These are phyloP conservation scores for Campylomormyrus tamandua DNA, from an alignment of 2,113 vertebrate genomes.

Conservation along the genomic window DNA sequence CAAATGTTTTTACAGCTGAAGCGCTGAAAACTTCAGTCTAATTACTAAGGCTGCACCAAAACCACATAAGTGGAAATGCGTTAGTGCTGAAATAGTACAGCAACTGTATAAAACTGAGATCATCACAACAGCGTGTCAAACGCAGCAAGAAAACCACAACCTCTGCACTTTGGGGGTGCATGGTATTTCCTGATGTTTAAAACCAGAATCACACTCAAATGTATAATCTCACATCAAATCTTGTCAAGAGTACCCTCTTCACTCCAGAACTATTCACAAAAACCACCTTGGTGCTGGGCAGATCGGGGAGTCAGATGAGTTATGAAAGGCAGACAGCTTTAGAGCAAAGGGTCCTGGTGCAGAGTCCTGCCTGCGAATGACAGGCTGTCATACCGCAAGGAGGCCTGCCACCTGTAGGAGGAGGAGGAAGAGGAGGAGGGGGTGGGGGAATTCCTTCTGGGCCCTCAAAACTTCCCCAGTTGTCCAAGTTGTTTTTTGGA, in stretches of 20 bases:
- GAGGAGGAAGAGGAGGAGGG: neutral
- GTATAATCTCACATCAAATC: neutral
- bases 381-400: neutral
- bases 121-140: neutral
- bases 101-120: neutral
- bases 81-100: neutral
- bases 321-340: neutral
- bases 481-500: neutral
- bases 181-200: neutral
- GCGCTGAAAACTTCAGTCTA: neutral
- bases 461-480: neutral
- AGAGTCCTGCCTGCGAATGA: neutral
- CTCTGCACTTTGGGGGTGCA: neutral
- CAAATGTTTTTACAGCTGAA: neutral
- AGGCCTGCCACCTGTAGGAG: neutral
- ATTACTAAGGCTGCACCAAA: neutral
- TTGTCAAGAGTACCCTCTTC: neutral
- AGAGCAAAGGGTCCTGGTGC: neutral
- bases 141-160: neutral
- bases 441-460: neutral
- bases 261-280: neutral
- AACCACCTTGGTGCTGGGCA: neutral
- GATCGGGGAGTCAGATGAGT: neutral
- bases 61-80: constrained; percentile 2
- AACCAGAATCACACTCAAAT: neutral